Percentiles rank a stretch among this genome's conserved stretches.
Conservation (phyloP, 2,888 invertebrate species). For the Ormyrus labotus region DNA sequence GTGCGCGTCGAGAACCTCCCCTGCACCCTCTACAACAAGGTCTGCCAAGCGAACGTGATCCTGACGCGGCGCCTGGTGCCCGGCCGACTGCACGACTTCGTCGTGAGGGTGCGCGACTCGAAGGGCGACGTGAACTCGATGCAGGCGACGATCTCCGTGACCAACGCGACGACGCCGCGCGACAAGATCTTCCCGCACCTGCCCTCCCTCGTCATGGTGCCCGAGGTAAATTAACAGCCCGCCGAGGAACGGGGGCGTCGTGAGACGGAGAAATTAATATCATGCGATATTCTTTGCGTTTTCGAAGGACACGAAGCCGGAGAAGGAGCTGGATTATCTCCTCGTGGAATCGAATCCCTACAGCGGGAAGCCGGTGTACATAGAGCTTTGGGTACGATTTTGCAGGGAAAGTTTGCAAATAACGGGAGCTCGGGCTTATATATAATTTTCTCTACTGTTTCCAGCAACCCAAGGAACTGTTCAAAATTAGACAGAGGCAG, state of each 20-base stretch:
- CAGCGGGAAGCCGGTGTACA: constrained; percentile 86
- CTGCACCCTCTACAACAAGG: constrained; percentile 90
- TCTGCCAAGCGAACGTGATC: constrained; percentile 92
- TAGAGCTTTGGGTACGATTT: constrained; percentile 88
- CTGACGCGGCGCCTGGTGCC: constrained; percentile 86
- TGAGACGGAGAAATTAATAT: background rate
- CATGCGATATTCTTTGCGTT: constrained; percentile 28
- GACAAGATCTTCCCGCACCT: constrained; percentile 90
- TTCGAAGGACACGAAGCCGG: constrained; percentile 84
- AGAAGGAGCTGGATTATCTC: constrained; percentile 88
- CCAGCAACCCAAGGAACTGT: constrained; percentile 78
- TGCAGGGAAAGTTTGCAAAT: too few species aligned
- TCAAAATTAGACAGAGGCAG: constrained; percentile 87
- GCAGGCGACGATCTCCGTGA: constrained; percentile 88
- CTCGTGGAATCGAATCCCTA: constrained; percentile 88
- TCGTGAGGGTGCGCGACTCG: constrained; percentile 84
- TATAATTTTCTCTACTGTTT: constrained; percentile 37
- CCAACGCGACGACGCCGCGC: constrained; percentile 89
- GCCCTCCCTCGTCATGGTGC: constrained; percentile 85
- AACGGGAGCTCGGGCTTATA: too few species aligned
- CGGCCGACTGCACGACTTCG: constrained; percentile 90
- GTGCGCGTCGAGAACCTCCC: constrained; percentile 88
- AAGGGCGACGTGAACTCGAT: constrained; percentile 86
- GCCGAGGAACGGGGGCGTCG: background rate
- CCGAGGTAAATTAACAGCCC: constrained; percentile 79